Evolutionary conservation across 2,888 invertebrate species (phyloP), one percentile per base, ranked within the genome.

Genomic region (Habroteleia sp.): DNA sequence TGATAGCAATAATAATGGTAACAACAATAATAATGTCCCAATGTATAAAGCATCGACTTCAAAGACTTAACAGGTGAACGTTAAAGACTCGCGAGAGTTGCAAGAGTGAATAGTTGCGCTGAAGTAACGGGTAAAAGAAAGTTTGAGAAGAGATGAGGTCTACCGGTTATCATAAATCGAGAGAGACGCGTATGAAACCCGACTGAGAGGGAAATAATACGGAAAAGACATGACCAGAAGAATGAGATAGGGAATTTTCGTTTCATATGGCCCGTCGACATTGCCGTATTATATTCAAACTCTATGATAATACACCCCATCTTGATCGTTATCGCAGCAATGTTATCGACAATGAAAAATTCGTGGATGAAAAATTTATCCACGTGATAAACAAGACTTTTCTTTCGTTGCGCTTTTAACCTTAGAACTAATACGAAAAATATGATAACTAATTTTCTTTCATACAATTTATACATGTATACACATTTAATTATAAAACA

Each of bases 331-430:
- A 83, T 85, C 85, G 78, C 76, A 75, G 77, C 79, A 75, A 80
- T 81, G 79, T 82, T 80, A 80, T 85, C 82, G 81, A 78, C 82
- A 81, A 85, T 84, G 81, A 84, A 85, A 83, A 84, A 83, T 84
- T 83, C 78, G 79, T 79, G 73, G 77, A 81, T 81, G 81, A 82
- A 81, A 50, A 37, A 79, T 84, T 84, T 81, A 82, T 84, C 81
- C 81, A 81, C 23, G 16, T 10, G 29, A 79, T 82, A 82, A 84
- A 83, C 84, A 82, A 48, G 14, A n/a, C 29, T 23, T 56, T 14
- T 27, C 7, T 4, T 44, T 17, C 11, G 35, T n/a, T 37, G 42
- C 35, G 13, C 35, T 29, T 29, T 44, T 35, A 25, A 16, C 27
- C 8, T 27, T 44, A 17, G 7, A 29, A 20, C 37, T 65, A 65